Evolutionary conservation across 2,888 invertebrate species (phyloP), one percentile per base, ranked within the genome.

Genomic region (Agrotis puta): DNA sequence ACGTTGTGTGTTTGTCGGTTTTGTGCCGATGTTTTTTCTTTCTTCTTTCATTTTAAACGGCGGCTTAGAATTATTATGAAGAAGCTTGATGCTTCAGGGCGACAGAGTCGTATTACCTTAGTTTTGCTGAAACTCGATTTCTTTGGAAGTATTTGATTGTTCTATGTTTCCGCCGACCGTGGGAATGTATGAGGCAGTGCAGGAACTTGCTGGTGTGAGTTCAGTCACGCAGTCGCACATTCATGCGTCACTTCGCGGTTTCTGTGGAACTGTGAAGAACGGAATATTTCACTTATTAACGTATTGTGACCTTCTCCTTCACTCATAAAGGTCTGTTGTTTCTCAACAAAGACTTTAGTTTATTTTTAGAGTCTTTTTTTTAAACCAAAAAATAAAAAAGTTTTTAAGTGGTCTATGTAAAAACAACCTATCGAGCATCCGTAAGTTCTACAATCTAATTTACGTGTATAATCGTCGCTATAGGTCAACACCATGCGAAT

Each of bases 141-240:
- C n/a, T n/a, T 48, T 2, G 20, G 39, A 76, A 76, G 11, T 43
- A 22, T 27, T 24, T 7, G 33, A 50, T 58, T 18, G 14, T 59
- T 53, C 20, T 22, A 27, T 76, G 71, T 43, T 1, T 54, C 16
- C 13, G 65, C 24, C 22, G 4, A n/a, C 39, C 70, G 76, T 75
- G 70, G 65, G 51, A 75, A 71, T 75, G 75, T 53, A 11, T 14
- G 51, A 33, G 13, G 6, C 6, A 33, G 16, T 18, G 22, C 22
- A 11, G n/a, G 43, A 14, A 6, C 64, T 4, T 14, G 33, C 24
- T 16, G 27, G 50, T 14, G 64, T 50, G 24, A 9, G 13, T 18
- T 20, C 18, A 18, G 7, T 16, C 43, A 51, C 43, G 22, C n/a
- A 22, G 24, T 18, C 47, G 7, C 27, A 61, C 27, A n/a, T 18